Evolutionary conservation across 1,140 invertebrate species (phyloP).

Genomic region (Oreohelix idahoensis): DNA sequence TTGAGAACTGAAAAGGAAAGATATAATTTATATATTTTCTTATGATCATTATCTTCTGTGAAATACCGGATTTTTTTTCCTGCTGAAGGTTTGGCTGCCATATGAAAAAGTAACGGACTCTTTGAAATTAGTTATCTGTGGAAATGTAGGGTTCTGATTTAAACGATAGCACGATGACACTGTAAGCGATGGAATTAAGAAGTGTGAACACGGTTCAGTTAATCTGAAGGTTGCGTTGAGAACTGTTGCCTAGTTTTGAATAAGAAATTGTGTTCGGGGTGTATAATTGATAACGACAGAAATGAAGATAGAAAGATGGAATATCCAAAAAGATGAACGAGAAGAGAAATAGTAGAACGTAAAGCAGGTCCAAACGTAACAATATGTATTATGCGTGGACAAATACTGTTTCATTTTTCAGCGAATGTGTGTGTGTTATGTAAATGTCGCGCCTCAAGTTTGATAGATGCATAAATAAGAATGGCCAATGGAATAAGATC

Average conservation of each 20-base stretch:
- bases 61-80: background rate
- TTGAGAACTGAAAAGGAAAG: background rate
- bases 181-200: background rate
- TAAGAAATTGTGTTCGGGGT: too few species aligned
- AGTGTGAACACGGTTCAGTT: background rate
- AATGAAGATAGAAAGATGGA: too few species aligned
- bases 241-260: background rate
- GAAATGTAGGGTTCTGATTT: background rate
- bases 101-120: background rate
- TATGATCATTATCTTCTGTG: constrained; percentile 4
- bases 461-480: too few species aligned
- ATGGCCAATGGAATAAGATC: too few species aligned
- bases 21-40: background rate
- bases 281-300: too few species aligned
- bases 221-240: background rate
- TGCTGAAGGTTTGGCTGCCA: background rate
- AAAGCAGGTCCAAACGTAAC: too few species aligned
- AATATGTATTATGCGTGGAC: too few species aligned
- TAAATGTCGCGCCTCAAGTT: too few species aligned
- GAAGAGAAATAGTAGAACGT: too few species aligned
- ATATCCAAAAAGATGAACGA: too few species aligned
- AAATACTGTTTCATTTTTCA: too few species aligned
- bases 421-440: too few species aligned
- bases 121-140: constrained; percentile 17
- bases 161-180: background rate